Percentiles rank a stretch among this genome's conserved stretches.
Conservation (phyloP, 2,888 invertebrate genomes). For the Formica aserva region DNA sequence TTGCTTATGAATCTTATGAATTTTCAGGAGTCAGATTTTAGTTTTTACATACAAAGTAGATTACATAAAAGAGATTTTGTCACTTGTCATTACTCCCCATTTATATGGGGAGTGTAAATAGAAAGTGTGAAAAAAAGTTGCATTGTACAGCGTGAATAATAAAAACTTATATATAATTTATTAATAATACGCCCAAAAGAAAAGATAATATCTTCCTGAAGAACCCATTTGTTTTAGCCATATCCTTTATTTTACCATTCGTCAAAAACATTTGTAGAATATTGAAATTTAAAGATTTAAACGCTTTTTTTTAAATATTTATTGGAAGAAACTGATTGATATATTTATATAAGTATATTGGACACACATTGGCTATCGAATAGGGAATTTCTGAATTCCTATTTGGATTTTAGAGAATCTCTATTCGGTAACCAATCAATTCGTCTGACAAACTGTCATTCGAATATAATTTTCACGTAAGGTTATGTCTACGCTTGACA, state of each 20-base stretch:
- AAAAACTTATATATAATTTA: constrained; percentile 13
- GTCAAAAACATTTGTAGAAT: neutral
- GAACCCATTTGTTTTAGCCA: neutral
- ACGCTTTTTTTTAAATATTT: no score
- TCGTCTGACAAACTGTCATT: no score
- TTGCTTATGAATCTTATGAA: constrained; percentile 93
- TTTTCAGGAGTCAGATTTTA: neutral
- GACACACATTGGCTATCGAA: no score
- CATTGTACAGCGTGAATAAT: constrained; percentile 24
- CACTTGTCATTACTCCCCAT: neutral
- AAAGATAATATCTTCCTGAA: neutral
- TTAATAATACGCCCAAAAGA: neutral
- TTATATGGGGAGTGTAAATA: neutral
- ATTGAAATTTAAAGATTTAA: no score
- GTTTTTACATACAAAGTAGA: neutral
- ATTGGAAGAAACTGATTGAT: no score
- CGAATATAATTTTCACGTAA: neutral
- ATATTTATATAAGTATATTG: no score
- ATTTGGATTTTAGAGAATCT: no score
- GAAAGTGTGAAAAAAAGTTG: neutral
- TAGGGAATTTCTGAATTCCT: no score
- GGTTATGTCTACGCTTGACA: neutral
- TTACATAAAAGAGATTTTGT: neutral
- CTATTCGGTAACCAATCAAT: no score
- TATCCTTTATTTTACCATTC: neutral